Percentiles rank a stretch among this genome's conserved stretches.
These are phyloP conservation scores for Cerceris ruficornis DNA, from an alignment of 2,888 invertebrate species.

Conservation along the genomic window DNA sequence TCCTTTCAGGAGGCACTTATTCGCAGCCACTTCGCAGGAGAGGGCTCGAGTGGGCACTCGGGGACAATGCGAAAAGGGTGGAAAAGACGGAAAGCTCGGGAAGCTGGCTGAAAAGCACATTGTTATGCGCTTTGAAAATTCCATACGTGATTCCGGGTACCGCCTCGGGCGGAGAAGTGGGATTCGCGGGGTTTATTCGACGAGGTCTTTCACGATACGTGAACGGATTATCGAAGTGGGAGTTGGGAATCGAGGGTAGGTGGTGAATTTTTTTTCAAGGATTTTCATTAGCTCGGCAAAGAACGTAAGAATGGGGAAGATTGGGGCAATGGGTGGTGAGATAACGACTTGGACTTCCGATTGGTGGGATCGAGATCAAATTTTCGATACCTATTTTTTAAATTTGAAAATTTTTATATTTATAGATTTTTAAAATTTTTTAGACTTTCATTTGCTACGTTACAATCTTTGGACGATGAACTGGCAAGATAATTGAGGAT, in stretches of 20 bases:
- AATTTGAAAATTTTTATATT: too few species aligned
- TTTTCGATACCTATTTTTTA: too few species aligned
- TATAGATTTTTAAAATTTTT: too few species aligned
- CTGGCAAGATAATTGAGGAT: too few species aligned
- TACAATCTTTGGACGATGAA: too few species aligned
- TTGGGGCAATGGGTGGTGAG: too few species aligned
- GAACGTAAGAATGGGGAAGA: too few species aligned
- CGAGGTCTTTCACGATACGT: conserved; percentile 3
- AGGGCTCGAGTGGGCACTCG: conserved; percentile 48
- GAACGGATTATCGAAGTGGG: not conserved
- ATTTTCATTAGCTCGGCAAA: too few species aligned
- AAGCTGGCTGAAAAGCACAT: conserved; percentile 11
- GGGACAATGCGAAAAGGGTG: conserved; percentile 34
- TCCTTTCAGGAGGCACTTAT: conserved; percentile 46
- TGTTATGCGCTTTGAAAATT: conserved; percentile 46
- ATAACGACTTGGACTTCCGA: too few species aligned
- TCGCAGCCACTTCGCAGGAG: conserved; percentile 17
- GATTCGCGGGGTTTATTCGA: conserved; percentile 16
- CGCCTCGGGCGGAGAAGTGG: conserved; percentile 1
- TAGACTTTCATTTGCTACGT: too few species aligned
- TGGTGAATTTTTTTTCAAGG: too few species aligned
- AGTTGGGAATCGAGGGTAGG: not conserved
- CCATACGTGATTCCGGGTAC: conserved; percentile 38
- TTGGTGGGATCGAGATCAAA: too few species aligned
- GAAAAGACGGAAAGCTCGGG: conserved; percentile 42